Conservation (phyloP, 2,797 vertebrate genomes). For the Neomorphus geoffroyi region DNA sequence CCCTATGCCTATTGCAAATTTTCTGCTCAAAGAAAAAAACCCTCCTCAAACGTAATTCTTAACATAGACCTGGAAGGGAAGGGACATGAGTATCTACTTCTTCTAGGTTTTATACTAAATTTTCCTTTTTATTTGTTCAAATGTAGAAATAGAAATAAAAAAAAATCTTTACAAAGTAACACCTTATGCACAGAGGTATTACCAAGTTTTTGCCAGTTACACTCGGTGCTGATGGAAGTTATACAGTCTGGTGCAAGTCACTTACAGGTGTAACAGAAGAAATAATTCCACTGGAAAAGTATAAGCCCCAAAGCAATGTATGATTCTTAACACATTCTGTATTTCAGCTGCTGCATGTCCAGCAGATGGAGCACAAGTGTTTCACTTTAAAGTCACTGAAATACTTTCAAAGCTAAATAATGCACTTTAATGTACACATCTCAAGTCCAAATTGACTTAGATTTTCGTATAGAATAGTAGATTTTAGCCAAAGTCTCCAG, state of each 20-base stretch:
- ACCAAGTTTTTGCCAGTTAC: neutral
- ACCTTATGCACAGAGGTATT: neutral
- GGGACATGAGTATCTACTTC: neutral
- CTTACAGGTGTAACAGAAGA: neutral
- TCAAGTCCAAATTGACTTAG: neutral
- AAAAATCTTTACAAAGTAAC: neutral
- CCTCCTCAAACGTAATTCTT: neutral
- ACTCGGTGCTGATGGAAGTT: neutral
- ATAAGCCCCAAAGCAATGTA: neutral
- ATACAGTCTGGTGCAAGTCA: neutral
- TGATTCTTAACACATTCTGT: fast-evolving
- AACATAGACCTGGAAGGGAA: neutral
- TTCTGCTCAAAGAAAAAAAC: neutral
- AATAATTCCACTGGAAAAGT: neutral
- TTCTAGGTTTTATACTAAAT: neutral
- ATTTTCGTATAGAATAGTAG: neutral
- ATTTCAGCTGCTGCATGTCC: neutral
- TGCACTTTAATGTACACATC: neutral
- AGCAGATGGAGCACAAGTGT: slow-evolving; percentile 45
- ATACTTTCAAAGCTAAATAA: neutral
- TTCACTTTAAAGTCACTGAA: neutral
- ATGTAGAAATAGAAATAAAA: neutral
- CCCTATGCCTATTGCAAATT: neutral
- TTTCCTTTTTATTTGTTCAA: neutral
- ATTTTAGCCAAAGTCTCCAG: neutral